Evolutionary conservation across 64 coral and sea anemone genomes (phyloP).

Genomic region (Dendronephthya gigantea): DNA sequence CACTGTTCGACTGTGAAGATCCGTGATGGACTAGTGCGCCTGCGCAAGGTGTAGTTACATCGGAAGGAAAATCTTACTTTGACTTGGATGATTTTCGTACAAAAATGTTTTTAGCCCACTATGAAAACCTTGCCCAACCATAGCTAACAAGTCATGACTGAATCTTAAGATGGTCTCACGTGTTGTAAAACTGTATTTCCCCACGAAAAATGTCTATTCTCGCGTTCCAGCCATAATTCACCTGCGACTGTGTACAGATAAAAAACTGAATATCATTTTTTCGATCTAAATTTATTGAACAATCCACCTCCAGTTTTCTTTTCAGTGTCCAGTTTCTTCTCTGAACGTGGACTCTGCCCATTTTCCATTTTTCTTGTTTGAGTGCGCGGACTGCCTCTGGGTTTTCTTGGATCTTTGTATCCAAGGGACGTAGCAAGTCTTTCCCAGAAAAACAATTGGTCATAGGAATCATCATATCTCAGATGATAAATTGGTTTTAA

Average conservation of each 20-base stretch:
- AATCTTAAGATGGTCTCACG: no score
- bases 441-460: background rate
- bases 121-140: no score
- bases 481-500: background rate
- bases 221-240: background rate
- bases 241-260: background rate
- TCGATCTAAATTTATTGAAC: background rate
- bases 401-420: background rate
- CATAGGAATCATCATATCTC: background rate
- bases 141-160: no score
- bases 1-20: no score
- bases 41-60: no score
- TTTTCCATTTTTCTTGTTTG: background rate
- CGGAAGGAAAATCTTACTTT: no score
- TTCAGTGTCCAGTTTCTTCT: background rate
- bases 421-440: background rate
- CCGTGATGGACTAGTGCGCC: no score
- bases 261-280: background rate
- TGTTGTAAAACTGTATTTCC: no score
- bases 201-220: no score
- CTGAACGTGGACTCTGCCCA: background rate
- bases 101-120: no score
- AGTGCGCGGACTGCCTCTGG: background rate
- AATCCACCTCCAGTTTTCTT: background rate
- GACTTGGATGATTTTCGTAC: no score